Evolutionary conservation across 2,888 invertebrate genomes (phyloP).

Genomic region (Meghimatium bilineatum): DNA sequence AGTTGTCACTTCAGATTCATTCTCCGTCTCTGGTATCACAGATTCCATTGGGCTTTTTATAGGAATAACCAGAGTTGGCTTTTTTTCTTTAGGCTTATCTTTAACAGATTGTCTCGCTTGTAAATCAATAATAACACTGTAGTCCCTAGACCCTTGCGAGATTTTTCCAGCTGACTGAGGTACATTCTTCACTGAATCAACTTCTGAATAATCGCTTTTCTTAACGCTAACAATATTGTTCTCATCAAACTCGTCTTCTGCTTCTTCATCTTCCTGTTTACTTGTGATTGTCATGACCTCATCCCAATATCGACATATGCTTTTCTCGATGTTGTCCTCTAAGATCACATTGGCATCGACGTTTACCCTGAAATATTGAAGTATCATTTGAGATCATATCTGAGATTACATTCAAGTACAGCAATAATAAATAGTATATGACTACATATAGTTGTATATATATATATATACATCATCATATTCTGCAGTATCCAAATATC

Average conservation of each 20-base stretch:
- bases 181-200: neutral
- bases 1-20: neutral
- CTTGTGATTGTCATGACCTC: constrained; percentile 35
- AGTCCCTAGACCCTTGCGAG: neutral
- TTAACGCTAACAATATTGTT: neutral
- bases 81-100: neutral
- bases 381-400: no score
- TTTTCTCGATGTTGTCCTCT: neutral
- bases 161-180: no score
- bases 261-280: neutral
- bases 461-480: no score
- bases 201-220: neutral
- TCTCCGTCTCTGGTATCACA: neutral
- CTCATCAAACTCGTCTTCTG: neutral
- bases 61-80: no score
- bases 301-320: neutral
- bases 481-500: no score
- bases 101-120: neutral
- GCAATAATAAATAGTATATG: no score
- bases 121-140: neutral
- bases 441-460: no score
- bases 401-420: no score
- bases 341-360: neutral
- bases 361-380: neutral
- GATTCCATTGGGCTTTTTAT: neutral